A percentile compares a stretch with the other conserved stretches of the same genome.
Evolutionary conservation across 2,888 invertebrate genomes (phyloP).

Genomic region (Papilio gigon): DNA sequence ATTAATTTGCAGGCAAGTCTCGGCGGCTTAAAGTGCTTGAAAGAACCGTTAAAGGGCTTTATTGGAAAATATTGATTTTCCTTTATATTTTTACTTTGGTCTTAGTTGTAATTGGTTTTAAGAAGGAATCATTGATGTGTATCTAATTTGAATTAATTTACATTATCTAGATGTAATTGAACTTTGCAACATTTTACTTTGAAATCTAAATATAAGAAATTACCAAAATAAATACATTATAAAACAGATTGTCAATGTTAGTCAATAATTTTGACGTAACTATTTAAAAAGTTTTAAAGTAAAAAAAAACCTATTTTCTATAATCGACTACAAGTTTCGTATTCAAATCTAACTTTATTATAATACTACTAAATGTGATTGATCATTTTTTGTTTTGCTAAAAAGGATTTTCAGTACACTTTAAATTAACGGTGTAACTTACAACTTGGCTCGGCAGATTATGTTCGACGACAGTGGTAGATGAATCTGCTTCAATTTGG

Average conservation of each 20-base stretch:
- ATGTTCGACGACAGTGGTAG: constrained; percentile 94
- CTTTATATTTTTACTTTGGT: constrained; percentile 11
- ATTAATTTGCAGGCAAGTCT: constrained; percentile 30
- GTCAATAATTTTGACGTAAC: no score
- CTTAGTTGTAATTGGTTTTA: constrained; percentile 23
- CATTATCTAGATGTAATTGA: neutral
- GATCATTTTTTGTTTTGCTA: constrained; percentile 15
- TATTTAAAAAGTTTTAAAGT: no score
- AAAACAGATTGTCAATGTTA: no score
- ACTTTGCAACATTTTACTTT: neutral
- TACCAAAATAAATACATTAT: no score
- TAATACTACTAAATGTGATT: neutral
- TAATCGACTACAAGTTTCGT: no score
- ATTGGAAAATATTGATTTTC: constrained; percentile 31
- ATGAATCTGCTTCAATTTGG: constrained; percentile 92
- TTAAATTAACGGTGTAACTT: constrained; percentile 50
- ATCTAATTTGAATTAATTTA: neutral
- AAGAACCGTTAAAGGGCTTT: constrained; percentile 18
- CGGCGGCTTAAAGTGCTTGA: constrained; percentile 25
- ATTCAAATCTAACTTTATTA: no score
- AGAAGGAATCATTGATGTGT: constrained; percentile 7
- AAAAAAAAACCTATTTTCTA: no score
- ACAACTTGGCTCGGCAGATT: constrained; percentile 94
- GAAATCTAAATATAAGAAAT: neutral
- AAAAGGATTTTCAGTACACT: neutral